Evolutionary conservation across 2,797 vertebrate species (phyloP).

Genomic region (Crypturellus tataupa): DNA sequence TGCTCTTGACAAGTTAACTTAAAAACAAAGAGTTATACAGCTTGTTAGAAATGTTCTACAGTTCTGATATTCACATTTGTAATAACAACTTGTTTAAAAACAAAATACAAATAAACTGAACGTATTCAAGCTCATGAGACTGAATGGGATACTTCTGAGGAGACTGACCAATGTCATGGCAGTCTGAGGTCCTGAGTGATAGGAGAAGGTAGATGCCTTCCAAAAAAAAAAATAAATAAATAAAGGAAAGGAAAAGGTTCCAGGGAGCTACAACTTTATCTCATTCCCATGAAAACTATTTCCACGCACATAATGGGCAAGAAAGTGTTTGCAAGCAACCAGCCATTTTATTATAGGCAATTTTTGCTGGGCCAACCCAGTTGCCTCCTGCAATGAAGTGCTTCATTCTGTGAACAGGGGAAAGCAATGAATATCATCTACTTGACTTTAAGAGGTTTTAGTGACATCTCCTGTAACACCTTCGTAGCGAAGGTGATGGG

Average conservation of each 20-base stretch:
- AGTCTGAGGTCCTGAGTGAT: background rate
- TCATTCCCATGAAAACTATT: background rate
- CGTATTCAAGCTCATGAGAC: background rate
- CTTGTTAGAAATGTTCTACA: background rate
- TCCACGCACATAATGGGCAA: background rate
- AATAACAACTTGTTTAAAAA: background rate
- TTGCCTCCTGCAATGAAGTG: background rate
- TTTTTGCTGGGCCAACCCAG: background rate
- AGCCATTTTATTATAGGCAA: accelerated
- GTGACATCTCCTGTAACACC: background rate
- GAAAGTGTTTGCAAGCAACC: background rate
- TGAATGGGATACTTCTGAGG: background rate
- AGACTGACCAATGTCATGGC: background rate
- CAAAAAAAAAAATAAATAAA: background rate
- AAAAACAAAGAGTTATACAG: background rate
- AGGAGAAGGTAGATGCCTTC: background rate
- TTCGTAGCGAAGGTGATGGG: background rate
- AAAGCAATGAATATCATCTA: background rate
- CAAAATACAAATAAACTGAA: background rate
- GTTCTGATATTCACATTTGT: background rate
- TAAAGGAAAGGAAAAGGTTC: background rate
- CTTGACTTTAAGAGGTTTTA: background rate
- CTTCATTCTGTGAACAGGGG: background rate
- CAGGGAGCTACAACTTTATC: background rate
- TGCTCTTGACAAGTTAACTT: background rate